These are phyloP conservation scores for Morinoia aosen DNA, from an alignment of 2,888 invertebrate species.

Conservation along the genomic window DNA sequence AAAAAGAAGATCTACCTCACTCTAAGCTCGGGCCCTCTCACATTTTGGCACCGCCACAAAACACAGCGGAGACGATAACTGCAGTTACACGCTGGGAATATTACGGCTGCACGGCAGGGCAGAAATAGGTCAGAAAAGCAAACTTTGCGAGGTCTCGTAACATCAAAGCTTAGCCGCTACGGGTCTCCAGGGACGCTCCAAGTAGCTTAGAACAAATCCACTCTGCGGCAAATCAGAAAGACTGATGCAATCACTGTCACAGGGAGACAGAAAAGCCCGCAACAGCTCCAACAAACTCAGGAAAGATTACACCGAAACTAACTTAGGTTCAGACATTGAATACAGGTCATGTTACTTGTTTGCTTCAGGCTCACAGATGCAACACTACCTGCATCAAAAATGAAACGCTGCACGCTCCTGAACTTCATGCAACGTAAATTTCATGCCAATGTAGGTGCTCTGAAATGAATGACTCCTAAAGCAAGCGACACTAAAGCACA, in stretches of 20 bases:
- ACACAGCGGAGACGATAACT: no score
- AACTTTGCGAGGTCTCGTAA: background rate
- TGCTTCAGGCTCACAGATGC: background rate
- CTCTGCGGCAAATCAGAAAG: background rate
- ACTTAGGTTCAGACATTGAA: background rate
- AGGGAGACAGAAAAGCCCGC: background rate
- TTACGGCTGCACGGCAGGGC: background rate
- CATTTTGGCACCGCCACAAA: no score
- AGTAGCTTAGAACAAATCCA: slow-evolving; percentile 2
- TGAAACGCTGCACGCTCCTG: background rate
- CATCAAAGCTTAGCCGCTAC: background rate
- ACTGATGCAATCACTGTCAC: slow-evolving; percentile 12
- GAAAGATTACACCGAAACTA: background rate
- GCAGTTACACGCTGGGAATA: no score
- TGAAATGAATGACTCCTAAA: no score
- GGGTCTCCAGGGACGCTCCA: background rate
- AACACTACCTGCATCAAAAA: background rate
- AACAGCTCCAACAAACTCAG: background rate
- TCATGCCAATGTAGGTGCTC: no score
- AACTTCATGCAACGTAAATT: no score
- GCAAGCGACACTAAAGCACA: no score
- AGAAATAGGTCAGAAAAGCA: background rate
- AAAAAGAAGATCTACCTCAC: no score
- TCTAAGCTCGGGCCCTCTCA: no score
- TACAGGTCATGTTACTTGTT: background rate